Evolutionary conservation across 2,888 invertebrate species (phyloP).

Genomic region (Euzetes globulus): DNA sequence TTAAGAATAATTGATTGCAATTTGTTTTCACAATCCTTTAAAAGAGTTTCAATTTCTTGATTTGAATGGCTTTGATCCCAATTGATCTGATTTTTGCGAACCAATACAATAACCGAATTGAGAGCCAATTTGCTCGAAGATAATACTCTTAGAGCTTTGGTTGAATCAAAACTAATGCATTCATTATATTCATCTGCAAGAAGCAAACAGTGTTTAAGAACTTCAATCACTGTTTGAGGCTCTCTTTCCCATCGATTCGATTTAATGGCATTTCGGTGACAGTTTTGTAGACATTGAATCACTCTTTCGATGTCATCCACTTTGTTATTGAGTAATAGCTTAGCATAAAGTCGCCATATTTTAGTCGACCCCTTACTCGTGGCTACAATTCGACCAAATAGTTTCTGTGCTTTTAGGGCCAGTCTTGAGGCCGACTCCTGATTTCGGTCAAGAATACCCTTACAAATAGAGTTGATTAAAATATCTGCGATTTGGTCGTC

Average conservation of each 20-base stretch:
- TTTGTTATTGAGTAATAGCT: slow-evolving; percentile 51
- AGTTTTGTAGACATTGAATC: slow-evolving; percentile 66
- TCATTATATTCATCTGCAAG: slow-evolving; percentile 31
- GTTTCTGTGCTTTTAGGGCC: slow-evolving; percentile 56
- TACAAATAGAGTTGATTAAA: slow-evolving; percentile 61
- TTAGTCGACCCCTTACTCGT: slow-evolving; percentile 56
- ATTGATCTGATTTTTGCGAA: not conserved
- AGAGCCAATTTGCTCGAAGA: slow-evolving; percentile 22
- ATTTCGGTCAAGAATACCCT: slow-evolving; percentile 57
- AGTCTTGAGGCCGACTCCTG: slow-evolving; percentile 47
- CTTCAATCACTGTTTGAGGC: slow-evolving; percentile 37
- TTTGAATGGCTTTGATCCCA: not conserved
- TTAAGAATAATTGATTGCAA: not conserved
- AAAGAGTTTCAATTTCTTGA: not conserved
- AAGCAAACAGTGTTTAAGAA: slow-evolving; percentile 18
- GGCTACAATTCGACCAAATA: slow-evolving; percentile 66
- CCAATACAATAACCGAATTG: slow-evolving; percentile 39
- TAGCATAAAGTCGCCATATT: slow-evolving; percentile 74
- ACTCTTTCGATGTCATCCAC: slow-evolving; percentile 52
- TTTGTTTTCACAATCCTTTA: not conserved
- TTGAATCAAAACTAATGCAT: not conserved
- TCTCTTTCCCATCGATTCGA: slow-evolving; percentile 56
- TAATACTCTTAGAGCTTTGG: not conserved
- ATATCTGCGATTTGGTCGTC: slow-evolving; percentile 68
- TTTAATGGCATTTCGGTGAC: slow-evolving; percentile 63